phyloP scores from a whole-genome alignment of 2,888 invertebrate genomes.

The Platerodrilus igneus region DNA sequence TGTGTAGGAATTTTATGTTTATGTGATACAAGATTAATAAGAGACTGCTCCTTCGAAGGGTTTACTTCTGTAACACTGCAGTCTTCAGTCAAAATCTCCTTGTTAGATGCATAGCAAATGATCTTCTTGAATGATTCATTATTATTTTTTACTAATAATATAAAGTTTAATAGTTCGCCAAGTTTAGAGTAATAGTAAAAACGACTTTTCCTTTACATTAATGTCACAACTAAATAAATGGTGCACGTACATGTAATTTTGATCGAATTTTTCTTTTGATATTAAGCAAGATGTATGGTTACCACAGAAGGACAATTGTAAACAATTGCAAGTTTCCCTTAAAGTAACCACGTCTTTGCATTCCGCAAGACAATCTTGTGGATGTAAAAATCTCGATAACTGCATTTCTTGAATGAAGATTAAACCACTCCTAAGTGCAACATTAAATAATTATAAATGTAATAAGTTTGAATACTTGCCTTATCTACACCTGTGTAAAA shows the following conservation, averaged over 20 bases:
- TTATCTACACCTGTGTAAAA: slow-evolving; percentile 78
- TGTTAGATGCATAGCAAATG: slow-evolving; percentile 17
- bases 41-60: slow-evolving; percentile 21
- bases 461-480: slow-evolving; percentile 36
- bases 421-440: slow-evolving; percentile 34
- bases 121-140: slow-evolving; percentile 36
- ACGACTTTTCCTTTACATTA: too few species aligned
- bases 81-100: slow-evolving; percentile 24
- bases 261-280: slow-evolving; percentile 33
- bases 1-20: slow-evolving; percentile 13
- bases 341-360: slow-evolving; percentile 29
- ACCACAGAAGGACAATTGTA: slow-evolving; percentile 34
- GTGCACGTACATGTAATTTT: slow-evolving; percentile 34
- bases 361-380: slow-evolving; percentile 26
- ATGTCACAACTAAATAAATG: slow-evolving; percentile 42
- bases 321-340: slow-evolving; percentile 37
- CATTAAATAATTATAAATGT: slow-evolving; percentile 1
- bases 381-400: slow-evolving; percentile 37
- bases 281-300: slow-evolving; percentile 35
- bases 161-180: slow-evolving; percentile 31
- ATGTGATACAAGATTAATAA: slow-evolving; percentile 21
- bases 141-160: slow-evolving; percentile 32
- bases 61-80: slow-evolving; percentile 34
- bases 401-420: slow-evolving; percentile 42
- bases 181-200: slow-evolving; percentile 37